A percentile compares a stretch with the other conserved stretches of the same genome.
These are phyloP conservation scores for Triplophysa rosa DNA, from an alignment of 2,113 vertebrate genomes.

Conservation along the genomic window DNA sequence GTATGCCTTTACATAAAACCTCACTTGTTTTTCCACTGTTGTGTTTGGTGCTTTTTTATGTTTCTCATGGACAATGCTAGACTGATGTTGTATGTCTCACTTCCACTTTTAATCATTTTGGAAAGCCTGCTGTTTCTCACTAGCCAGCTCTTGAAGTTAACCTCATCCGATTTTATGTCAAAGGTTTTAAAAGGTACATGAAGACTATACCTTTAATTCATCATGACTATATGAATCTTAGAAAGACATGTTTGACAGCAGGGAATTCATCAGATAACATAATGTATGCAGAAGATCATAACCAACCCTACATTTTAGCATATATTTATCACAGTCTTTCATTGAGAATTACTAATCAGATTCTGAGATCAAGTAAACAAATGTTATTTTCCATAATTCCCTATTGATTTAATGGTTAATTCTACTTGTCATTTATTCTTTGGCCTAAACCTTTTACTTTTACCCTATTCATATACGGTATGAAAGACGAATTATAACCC, in stretches of 20 bases:
- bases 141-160: constrained; percentile 21
- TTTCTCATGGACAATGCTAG: not conserved
- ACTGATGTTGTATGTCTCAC: constrained; percentile 4
- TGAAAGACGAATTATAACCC: constrained; percentile 5
- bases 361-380: not conserved
- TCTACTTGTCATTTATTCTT: not conserved
- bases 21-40: not conserved
- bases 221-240: constrained; percentile 19
- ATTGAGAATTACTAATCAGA: not conserved
- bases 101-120: constrained; percentile 12
- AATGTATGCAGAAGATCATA: not conserved
- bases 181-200: constrained; percentile 10
- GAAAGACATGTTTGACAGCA: constrained; percentile 14
- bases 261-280: constrained; percentile 16
- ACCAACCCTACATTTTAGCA: not conserved
- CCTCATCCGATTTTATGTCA: constrained; percentile 22
- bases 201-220: constrained; percentile 25
- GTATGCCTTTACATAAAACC: not conserved
- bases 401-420: not conserved
- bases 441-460: constrained; percentile 2
- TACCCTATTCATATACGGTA: not conserved
- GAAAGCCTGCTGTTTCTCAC: constrained; percentile 9
- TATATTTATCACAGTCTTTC: not conserved
- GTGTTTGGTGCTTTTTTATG: constrained; percentile 18
- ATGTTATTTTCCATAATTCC: not conserved